These are phyloP conservation scores for Eriocheir sinensis DNA, from an alignment of 1,140 invertebrate species.

Conservation along the genomic window DNA sequence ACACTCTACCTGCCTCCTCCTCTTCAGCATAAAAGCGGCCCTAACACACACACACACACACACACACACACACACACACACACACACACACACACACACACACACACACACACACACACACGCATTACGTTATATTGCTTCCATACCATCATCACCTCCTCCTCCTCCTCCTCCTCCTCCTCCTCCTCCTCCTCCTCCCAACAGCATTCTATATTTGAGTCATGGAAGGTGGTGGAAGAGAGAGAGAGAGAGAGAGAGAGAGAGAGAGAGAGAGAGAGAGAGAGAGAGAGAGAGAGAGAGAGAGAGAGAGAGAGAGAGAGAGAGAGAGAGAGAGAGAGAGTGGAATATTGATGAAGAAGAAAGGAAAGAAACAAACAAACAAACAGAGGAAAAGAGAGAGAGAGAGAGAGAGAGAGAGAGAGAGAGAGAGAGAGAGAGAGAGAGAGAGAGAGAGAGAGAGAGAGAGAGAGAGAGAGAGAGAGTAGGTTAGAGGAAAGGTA, in stretches of 20 bases:
- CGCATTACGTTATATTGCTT: background rate
- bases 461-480: background rate
- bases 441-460: slow-evolving; percentile 33
- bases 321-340: slow-evolving; percentile 18
- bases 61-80: slow-evolving; percentile 29
- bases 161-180: background rate
- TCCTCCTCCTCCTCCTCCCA: background rate
- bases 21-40: background rate
- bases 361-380: too few species aligned
- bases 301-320: slow-evolving; percentile 33
- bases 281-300: too few species aligned
- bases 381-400: background rate
- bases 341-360: too few species aligned
- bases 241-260: background rate
- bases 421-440: background rate
- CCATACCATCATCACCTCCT: background rate
- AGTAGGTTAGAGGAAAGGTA: too few species aligned
- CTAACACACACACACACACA: background rate
- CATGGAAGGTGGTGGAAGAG: background rate
- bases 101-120: background rate
- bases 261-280: background rate
- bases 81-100: background rate
- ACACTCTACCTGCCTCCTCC: background rate
- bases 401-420: background rate
- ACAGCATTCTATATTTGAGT: too few species aligned